phyloP scores from a whole-genome alignment of 2,888 invertebrate species.

The Epinotia bilunana region DNA sequence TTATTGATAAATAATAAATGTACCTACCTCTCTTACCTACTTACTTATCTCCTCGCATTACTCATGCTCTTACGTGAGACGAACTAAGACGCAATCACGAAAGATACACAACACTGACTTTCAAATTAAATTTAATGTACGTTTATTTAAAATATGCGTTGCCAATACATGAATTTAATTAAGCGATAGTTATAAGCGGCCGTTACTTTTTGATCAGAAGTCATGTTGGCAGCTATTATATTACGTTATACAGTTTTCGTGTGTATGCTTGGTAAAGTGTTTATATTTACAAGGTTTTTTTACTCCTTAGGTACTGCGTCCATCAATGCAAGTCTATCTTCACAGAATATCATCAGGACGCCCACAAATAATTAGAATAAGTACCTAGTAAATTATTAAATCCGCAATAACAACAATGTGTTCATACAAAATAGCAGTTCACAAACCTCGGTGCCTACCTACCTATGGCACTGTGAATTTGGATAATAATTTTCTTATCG shows the following conservation, averaged over 20 bases:
- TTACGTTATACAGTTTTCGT: conserved; percentile 23
- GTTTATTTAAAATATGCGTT: conserved; percentile 18
- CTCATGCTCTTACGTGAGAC: neutral
- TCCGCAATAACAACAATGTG: no score
- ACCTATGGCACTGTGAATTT: no score
- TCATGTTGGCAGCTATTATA: conserved; percentile 45
- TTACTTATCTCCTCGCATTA: neutral
- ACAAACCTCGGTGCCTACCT: no score
- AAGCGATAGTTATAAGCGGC: conserved; percentile 57
- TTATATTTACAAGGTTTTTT: no score
- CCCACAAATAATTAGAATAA: no score
- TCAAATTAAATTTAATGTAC: conserved; percentile 6
- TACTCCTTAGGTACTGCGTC: no score
- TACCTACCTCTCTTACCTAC: neutral
- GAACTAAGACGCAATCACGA: neutral
- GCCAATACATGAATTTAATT: conserved; percentile 53
- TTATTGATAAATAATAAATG: no score
- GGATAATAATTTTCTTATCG: neutral
- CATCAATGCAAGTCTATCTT: no score
- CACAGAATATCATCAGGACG: no score
- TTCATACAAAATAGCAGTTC: no score
- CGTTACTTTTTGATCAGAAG: conserved; percentile 48
- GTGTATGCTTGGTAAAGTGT: conserved; percentile 26
- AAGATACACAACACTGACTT: conserved; percentile 24
- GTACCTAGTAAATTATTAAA: no score